Percentiles rank a stretch among this genome's conserved stretches.
phyloP scores from a whole-genome alignment of 2,888 invertebrate genomes.

The Cephus pygmeus region DNA sequence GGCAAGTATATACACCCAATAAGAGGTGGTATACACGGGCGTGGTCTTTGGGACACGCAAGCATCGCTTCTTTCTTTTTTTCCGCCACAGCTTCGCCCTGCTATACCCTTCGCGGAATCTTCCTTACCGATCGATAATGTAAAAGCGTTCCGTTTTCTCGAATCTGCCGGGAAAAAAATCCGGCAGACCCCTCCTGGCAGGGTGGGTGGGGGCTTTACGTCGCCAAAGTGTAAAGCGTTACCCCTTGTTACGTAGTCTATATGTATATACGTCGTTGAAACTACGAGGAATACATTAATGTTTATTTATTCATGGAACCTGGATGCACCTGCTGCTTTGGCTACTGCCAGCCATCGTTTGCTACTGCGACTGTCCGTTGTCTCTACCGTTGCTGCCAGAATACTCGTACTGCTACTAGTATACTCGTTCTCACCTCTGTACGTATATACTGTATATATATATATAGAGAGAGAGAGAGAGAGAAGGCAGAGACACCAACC shows the following conservation, averaged over 20 bases:
- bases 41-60: not conserved
- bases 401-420: not conserved
- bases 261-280: not conserved
- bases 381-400: not conserved
- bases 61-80: not conserved
- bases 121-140: not conserved
- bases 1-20: not conserved
- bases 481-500: no score
- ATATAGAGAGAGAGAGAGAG: not conserved
- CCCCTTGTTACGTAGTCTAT: not conserved
- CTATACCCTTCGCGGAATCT: not conserved
- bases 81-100: not conserved
- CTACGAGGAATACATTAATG: slow-evolving; percentile 14
- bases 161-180: not conserved
- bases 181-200: not conserved
- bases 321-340: slow-evolving; percentile 3
- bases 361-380: not conserved
- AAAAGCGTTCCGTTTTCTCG: not conserved
- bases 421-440: not conserved
- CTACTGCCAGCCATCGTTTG: not conserved
- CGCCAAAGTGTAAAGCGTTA: not conserved
- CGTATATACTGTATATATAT: not conserved
- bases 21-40: not conserved
- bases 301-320: slow-evolving; percentile 31
- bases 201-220: not conserved